Evolutionary conservation across 2,113 vertebrate genomes (phyloP).

Genomic region (Cromileptes altivelis): DNA sequence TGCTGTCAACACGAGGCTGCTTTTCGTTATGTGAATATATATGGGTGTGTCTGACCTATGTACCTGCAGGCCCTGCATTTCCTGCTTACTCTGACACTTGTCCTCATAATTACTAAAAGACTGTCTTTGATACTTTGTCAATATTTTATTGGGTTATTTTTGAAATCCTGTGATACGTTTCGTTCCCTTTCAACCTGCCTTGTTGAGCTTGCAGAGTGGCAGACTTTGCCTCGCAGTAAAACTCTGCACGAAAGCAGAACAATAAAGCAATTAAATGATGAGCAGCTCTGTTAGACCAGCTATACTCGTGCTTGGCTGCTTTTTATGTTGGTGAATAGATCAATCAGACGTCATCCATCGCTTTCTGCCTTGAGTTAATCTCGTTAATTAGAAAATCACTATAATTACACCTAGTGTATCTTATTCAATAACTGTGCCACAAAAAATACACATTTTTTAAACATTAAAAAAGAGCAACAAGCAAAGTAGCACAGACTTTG

Average conservation of each 20-base stretch:
- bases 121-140: not conserved
- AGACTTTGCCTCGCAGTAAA: conserved; percentile 76
- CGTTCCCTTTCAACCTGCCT: not conserved
- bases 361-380: not conserved
- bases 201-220: conserved; percentile 15
- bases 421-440: not conserved
- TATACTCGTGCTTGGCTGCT: not conserved
- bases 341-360: not conserved
- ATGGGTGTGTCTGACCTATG: conserved; percentile 82
- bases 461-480: not conserved
- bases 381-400: not conserved
- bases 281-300: not conserved
- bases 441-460: not conserved
- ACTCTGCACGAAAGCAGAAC: conserved; percentile 53
- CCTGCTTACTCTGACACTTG: conserved; percentile 51
- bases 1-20: conserved; percentile 77
- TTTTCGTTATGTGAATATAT: conserved; percentile 70
- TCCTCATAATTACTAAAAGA: conserved; percentile 39
- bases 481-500: no score
- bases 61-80: conserved; percentile 55
- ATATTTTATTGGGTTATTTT: not conserved
- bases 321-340: conserved; percentile 17
- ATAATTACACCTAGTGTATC: not conserved
- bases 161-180: not conserved
- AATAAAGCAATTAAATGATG: conserved; percentile 66